Base-by-base conservation (phyloP, 2,888 invertebrate genomes). In the Drosophila meridiana region DNA sequence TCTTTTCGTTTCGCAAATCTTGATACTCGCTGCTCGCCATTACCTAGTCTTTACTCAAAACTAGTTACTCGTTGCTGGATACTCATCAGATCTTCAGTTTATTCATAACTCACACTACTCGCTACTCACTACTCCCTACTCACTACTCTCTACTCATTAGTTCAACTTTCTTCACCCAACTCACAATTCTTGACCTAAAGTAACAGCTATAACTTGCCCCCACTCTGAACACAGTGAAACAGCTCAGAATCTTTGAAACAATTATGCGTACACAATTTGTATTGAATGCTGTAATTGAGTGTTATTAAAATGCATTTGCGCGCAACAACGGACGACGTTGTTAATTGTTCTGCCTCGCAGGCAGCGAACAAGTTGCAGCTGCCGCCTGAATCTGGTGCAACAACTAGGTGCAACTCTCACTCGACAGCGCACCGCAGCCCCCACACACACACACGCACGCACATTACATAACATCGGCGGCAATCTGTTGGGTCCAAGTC, bases 271-370 rank as follows among this genome's bases (percentile, higher is more conserved):
- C 8, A 28, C 11, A 20, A 34, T 38, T 38, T 30, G n/a, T 32
- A 55, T 57, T 72, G 47, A 26, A 38, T 43, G 40, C 7, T 36
- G 32, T 72, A 73, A 69, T 65, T 56, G 65, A 62, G 50, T 56
- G 61, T 62, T 34, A 52, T 71, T 61, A 60, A 76, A 76, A 64
- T 68, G 58, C 47, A 34, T 53, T 42, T 30, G 26, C 4, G 20
- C n/a, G 60, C 66, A 53, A 59, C 8, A 11, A 59, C 8, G 8
- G 36, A 61, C 58, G 66, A 55, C 26, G 42, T 28, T 30, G 50
- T 50, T 78, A 76, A 78, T 80, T 80, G 78, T 78, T 78, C 67
- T 71, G 80, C 65, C 59, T 52, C 30, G 34, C 57, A 78, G 50
- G 13, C 45, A 61, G 38, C 62, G 71, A 57, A 65, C 80, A 57